These are phyloP conservation scores for Odocoileus hemionus DNA, from an alignment of 2,113 vertebrate genomes.

Conservation along the genomic window DNA sequence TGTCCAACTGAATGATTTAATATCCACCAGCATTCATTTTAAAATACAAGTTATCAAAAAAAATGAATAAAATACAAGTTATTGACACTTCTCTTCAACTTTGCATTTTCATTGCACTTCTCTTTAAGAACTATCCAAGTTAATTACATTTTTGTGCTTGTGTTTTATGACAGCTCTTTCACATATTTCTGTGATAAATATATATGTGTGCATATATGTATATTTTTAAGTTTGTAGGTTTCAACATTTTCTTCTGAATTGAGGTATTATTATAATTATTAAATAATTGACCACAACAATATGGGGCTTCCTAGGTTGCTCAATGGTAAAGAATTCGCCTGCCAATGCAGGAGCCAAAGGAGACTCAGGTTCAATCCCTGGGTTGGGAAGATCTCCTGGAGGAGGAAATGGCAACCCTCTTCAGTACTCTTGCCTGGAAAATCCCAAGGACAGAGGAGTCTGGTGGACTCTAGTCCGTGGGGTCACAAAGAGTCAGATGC, in stretches of 20 bases:
- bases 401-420: neutral
- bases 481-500: neutral
- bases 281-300: neutral
- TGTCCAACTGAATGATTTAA: neutral
- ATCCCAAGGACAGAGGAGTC: neutral
- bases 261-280: neutral
- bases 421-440: neutral
- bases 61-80: neutral
- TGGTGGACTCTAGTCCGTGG: neutral
- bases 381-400: neutral
- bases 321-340: neutral
- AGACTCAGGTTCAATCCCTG: neutral
- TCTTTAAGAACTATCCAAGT: neutral
- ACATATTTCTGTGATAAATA: neutral
- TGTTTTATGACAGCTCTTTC: neutral
- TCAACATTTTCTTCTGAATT: neutral
- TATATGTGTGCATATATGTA: neutral
- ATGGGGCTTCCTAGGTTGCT: neutral
- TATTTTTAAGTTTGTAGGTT: neutral
- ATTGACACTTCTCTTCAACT: neutral
- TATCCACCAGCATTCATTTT: neutral
- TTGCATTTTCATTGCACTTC: neutral
- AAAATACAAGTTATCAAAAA: neutral
- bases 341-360: neutral
- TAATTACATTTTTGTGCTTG: neutral